Evolutionary conservation across 2,113 vertebrate genomes (phyloP).

Genomic region (Hippocampus comes): DNA sequence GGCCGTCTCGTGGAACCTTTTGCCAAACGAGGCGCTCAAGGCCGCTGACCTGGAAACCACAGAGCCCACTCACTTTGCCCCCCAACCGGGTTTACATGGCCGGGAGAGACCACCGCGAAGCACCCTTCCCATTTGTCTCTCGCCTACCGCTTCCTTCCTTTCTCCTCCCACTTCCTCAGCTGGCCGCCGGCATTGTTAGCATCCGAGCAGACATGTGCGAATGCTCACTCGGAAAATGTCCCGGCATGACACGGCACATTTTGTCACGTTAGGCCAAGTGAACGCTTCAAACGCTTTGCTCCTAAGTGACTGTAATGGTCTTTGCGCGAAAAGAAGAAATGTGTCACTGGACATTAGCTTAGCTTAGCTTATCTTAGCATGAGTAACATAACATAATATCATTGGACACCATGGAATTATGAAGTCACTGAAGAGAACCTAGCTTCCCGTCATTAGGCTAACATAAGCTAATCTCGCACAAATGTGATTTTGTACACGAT

Average conservation of each 20-base stretch:
- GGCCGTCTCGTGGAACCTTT: constrained; percentile 66
- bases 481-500: neutral
- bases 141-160: neutral
- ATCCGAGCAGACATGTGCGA: constrained; percentile 28
- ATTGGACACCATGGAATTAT: neutral
- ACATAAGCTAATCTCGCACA: neutral
- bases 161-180: constrained; percentile 23
- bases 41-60: constrained; percentile 75
- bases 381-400: neutral
- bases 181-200: constrained; percentile 46
- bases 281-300: constrained; percentile 33
- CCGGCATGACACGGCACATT: constrained; percentile 49
- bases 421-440: neutral
- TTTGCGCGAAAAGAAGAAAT: constrained; percentile 12
- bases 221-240: constrained; percentile 44
- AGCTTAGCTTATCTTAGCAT: constrained; percentile 2
- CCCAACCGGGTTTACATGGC: constrained; percentile 57
- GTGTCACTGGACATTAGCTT: constrained; percentile 1
- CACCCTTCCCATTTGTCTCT: neutral
- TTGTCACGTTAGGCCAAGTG: constrained; percentile 19
- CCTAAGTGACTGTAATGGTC: constrained; percentile 31
- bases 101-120: constrained; percentile 36
- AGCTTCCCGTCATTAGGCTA: neutral
- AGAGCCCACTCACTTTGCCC: constrained; percentile 63
- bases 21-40: constrained; percentile 74